Conservation (phyloP, 1,140 invertebrate genomes). For the Asobara japonica region DNA sequence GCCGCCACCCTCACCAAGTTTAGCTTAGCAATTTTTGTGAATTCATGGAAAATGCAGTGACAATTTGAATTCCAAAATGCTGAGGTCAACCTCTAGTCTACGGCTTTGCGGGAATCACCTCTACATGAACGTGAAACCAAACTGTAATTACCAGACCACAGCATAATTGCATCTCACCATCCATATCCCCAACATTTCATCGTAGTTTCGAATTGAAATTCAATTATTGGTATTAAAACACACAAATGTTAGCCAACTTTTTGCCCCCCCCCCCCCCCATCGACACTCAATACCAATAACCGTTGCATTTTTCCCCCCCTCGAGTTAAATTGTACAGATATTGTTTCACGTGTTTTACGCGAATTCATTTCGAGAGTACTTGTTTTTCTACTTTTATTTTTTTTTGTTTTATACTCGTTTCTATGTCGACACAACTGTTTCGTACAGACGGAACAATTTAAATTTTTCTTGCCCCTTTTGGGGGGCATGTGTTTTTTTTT, state of each 20-base stretch:
- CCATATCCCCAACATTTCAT: constrained; percentile 15
- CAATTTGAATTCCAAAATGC: constrained; percentile 18
- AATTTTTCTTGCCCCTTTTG: background rate
- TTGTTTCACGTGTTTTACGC: background rate
- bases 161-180: constrained; percentile 30
- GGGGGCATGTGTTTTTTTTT: too few relatives aligned
- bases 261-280: background rate
- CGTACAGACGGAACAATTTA: background rate
- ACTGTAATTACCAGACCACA: constrained; percentile 34
- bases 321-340: constrained; percentile 6
- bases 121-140: background rate
- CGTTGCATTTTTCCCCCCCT: background rate
- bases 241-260: background rate
- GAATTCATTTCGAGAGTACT: constrained; percentile 15
- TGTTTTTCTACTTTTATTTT: background rate
- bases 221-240: constrained; percentile 28
- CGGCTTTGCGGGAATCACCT: constrained; percentile 3
- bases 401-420: background rate
- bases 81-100: constrained; percentile 16
- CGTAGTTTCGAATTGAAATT: constrained; percentile 26
- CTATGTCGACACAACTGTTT: background rate
- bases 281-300: background rate
- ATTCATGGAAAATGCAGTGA: constrained; percentile 5
- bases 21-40: background rate
- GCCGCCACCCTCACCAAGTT: too few relatives aligned